Evolutionary conservation across 2,797 vertebrate genomes (phyloP), one percentile per base, ranked within the genome.

Genomic region (Gymnoscopelus braueri): DNA sequence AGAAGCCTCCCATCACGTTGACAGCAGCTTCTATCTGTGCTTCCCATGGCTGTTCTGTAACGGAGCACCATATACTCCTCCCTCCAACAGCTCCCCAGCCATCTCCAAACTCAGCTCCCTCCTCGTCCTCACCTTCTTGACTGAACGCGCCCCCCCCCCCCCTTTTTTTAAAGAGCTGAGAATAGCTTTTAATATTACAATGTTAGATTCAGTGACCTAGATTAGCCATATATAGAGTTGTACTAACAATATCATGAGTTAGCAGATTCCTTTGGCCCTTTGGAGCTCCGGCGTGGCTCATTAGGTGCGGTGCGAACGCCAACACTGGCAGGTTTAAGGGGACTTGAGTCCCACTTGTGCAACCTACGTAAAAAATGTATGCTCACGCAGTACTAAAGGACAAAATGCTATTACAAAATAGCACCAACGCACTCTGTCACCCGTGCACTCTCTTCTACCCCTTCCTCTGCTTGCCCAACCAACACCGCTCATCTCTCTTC

Each of bases 41-140:
- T 82, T 74, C 84, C 85, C 86, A 83, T 77, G 84, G 80, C 78
- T 85, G 74, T 52, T 32, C 62, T 77, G 83, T 77, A 75, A 87
- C 71, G 62, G 69, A 85, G 72, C 71, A 71, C 75, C 9, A 9
- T 29, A 58, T 81, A 61, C 67, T 29, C 54, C 79, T 69, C 50
- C 69, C 72, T 83, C 69, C 85, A 83, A 86, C 88, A 87, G 82
- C 73, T 83, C 77, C 78, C 7, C 35, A 32, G 80, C 80, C 81
- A 82, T 85, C 75, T 82, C 78, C 75, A 59, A 51, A 26, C 67
- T 79, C 73, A 72, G 81, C 78, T 6, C 52, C 52, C 10, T 29
- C 60, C 23, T 19, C 3, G 6, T 50, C 60, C 44, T 32, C 39
- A 83, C 83, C 79, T 71, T 64, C 77, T 81, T 67, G 35, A 35